A percentile compares a stretch with the other conserved stretches of the same genome.
phyloP scores from a whole-genome alignment of 2,888 invertebrate genomes.

The Hanleya hanleyi region DNA sequence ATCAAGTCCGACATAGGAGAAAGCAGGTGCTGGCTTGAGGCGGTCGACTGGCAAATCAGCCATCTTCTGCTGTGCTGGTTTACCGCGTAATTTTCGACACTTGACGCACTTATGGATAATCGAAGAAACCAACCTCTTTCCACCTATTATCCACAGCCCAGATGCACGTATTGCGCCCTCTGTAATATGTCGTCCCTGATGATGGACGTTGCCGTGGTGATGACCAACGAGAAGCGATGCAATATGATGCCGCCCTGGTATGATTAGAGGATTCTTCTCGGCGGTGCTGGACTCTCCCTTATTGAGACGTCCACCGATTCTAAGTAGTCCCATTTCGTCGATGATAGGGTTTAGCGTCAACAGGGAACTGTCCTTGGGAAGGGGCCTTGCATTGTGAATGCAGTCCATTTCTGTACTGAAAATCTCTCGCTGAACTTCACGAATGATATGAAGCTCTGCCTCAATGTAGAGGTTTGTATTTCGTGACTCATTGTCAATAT shows the following conservation, averaged over 20 bases:
- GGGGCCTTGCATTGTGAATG: background rate
- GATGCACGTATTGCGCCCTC: constrained; percentile 31
- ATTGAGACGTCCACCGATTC: constrained; percentile 11
- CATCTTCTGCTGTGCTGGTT: constrained; percentile 27
- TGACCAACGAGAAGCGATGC: constrained; percentile 25
- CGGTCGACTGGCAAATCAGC: constrained; percentile 36
- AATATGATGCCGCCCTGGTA: constrained; percentile 27
- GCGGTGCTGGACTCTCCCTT: background rate
- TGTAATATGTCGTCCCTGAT: constrained; percentile 32
- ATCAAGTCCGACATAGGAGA: constrained; percentile 37
- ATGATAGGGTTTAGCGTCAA: constrained; percentile 7
- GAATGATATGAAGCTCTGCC: background rate
- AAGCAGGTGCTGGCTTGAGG: constrained; percentile 30
- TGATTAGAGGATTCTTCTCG: constrained; percentile 24
- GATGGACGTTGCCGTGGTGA: constrained; percentile 10
- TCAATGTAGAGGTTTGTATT: background rate
- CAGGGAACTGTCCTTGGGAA: background rate
- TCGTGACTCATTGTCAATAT: background rate
- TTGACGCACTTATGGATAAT: constrained; percentile 27
- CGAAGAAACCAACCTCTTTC: constrained; percentile 13
- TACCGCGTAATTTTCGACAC: constrained; percentile 28
- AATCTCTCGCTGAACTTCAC: constrained; percentile 3
- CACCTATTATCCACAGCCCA: constrained; percentile 31
- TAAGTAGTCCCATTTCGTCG: background rate
- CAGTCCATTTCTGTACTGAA: background rate